These are phyloP conservation scores for Drosophila rubida DNA, from an alignment of 2,888 invertebrate genomes.

Conservation along the genomic window DNA sequence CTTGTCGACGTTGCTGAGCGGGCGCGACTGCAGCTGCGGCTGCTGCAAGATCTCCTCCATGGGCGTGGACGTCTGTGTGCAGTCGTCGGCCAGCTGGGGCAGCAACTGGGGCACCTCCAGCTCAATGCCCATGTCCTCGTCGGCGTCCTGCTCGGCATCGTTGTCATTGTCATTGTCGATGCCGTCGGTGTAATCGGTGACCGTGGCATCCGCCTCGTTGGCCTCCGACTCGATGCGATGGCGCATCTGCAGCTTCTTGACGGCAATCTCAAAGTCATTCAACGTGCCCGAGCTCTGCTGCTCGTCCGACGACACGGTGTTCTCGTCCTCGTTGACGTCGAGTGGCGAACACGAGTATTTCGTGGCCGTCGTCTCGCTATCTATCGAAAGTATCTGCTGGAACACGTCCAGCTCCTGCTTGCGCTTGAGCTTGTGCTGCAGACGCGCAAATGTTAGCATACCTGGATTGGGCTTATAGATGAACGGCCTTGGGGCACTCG, in stretches of 20 bases:
- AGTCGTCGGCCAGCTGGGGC: conserved; percentile 76
- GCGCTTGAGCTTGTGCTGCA: conserved; percentile 87
- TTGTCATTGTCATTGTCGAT: conserved; percentile 69
- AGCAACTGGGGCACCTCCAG: conserved; percentile 74
- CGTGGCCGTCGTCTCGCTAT: conserved; percentile 83
- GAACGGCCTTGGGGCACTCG: conserved; percentile 93
- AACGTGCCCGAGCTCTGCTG: conserved; percentile 76
- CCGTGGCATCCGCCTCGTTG: conserved; percentile 70
- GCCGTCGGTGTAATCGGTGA: conserved; percentile 64
- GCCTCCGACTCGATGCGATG: conserved; percentile 71
- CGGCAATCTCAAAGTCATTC: conserved; percentile 78
- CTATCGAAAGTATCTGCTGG: conserved; percentile 86
- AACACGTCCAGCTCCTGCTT: conserved; percentile 86
- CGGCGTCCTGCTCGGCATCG: conserved; percentile 48
- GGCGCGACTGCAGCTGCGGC: conserved; percentile 68
- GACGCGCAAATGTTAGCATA: conserved; percentile 91
- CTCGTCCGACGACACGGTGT: conserved; percentile 73
- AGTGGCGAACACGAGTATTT: conserved; percentile 77
- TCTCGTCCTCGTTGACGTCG: conserved; percentile 72
- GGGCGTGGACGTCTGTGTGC: conserved; percentile 81
- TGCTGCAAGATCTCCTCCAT: conserved; percentile 77
- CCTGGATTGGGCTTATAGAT: conserved; percentile 89
- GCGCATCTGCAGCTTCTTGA: conserved; percentile 61
- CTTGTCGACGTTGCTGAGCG: conserved; percentile 81
- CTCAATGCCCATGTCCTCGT: conserved; percentile 71